These are phyloP conservation scores for Nomada ruficornis DNA, from an alignment of 2,888 invertebrate species.

Conservation along the genomic window DNA sequence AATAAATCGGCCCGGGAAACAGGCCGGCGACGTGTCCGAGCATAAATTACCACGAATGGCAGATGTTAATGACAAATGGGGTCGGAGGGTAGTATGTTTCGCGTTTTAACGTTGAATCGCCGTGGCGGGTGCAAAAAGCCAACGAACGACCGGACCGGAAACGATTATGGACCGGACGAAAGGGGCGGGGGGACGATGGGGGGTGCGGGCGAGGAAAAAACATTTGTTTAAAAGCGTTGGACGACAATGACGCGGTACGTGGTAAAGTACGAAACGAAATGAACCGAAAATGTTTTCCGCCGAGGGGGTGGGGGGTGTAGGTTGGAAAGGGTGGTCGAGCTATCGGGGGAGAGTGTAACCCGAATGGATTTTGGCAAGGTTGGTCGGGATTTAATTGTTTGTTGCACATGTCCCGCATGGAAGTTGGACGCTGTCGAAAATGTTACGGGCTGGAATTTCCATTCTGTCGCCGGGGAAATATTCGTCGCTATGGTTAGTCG, in stretches of 20 bases:
- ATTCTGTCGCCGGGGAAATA: no score
- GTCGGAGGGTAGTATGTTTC: background rate
- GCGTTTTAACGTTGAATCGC: slow-evolving; percentile 31
- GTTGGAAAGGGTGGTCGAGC: background rate
- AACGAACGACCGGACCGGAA: slow-evolving; percentile 12
- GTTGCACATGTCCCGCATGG: no score
- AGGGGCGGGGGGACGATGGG: background rate
- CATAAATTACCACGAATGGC: slow-evolving; percentile 48
- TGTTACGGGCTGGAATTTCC: no score
- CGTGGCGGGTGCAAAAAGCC: slow-evolving; percentile 15
- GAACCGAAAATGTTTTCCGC: no score
- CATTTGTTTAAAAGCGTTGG: slow-evolving; percentile 19
- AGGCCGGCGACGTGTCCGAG: background rate
- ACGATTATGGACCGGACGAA: slow-evolving; percentile 8
- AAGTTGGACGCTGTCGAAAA: no score
- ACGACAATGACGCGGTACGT: background rate
- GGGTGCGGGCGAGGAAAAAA: background rate
- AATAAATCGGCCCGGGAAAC: slow-evolving; percentile 13
- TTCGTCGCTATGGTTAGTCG: no score
- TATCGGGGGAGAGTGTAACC: background rate
- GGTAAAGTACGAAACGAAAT: no score
- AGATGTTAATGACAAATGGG: slow-evolving; percentile 50
- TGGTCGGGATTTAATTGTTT: slow-evolving; percentile 3
- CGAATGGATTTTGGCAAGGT: background rate
- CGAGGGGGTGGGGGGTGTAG: no score